These are phyloP conservation scores for Glyphotaelius pellucidus DNA, from an alignment of 2,888 invertebrate species.

Conservation along the genomic window DNA sequence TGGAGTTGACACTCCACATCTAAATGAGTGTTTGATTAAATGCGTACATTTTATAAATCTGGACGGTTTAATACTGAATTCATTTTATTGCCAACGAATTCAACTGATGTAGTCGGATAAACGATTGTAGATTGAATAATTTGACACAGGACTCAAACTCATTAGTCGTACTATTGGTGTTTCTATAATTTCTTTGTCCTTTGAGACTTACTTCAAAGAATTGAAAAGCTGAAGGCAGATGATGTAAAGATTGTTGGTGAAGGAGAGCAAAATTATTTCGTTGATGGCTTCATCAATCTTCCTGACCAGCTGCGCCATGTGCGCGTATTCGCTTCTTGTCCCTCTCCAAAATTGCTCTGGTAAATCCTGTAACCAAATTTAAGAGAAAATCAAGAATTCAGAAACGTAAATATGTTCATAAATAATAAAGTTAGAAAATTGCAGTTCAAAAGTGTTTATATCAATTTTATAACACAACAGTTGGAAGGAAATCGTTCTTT, in stretches of 20 bases:
- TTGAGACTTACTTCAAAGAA: slow-evolving; percentile 77
- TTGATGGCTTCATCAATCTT: slow-evolving; percentile 81
- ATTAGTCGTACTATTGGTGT: neutral
- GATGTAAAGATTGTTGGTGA: slow-evolving; percentile 84
- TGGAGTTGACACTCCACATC: neutral
- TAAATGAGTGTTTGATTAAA: neutral
- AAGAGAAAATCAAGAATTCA: neutral
- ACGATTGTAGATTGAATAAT: neutral
- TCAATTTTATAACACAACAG: too few relatives aligned
- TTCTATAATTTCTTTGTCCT: neutral
- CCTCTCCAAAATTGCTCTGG: slow-evolving; percentile 81
- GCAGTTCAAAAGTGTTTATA: neutral
- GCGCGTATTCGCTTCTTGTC: slow-evolving; percentile 81
- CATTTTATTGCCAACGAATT: neutral
- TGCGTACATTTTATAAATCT: neutral
- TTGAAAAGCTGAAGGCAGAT: slow-evolving; percentile 85
- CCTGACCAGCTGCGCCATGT: slow-evolving; percentile 79
- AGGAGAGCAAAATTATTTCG: slow-evolving; percentile 81
- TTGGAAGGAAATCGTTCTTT: neutral
- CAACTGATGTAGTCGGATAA: neutral
- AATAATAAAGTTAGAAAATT: neutral
- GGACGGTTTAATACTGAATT: neutral
- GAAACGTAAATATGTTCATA: neutral
- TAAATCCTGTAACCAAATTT: slow-evolving; percentile 72
- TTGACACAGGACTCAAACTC: neutral